These are phyloP conservation scores for Muscina levida DNA, from an alignment of 2,888 invertebrate species.

Conservation along the genomic window DNA sequence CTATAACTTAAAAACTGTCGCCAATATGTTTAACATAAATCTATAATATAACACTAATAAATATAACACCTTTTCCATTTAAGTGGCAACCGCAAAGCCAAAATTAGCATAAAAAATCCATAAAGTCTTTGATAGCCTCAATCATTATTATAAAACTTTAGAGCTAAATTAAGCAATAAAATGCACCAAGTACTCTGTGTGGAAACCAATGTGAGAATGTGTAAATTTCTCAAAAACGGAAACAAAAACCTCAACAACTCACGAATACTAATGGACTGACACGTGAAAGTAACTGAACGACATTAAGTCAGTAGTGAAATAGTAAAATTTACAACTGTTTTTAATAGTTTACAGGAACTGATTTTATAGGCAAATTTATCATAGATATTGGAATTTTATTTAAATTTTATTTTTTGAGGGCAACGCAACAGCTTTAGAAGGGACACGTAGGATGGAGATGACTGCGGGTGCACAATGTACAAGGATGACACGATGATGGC, in stretches of 20 bases:
- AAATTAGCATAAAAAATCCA: conserved; percentile 73
- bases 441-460: too few relatives aligned
- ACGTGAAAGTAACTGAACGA: background rate
- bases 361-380: conserved; percentile 18
- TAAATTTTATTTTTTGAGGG: conserved; percentile 48
- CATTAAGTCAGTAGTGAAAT: background rate
- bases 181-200: conserved; percentile 48
- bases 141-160: conserved; percentile 33
- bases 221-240: conserved; percentile 69
- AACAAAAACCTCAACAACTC: background rate
- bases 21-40: too few relatives aligned
- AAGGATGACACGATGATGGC: background rate
- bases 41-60: too few relatives aligned
- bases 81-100: too few relatives aligned
- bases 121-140: conserved; percentile 65
- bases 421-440: conserved; percentile 25
- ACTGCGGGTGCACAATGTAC: too few relatives aligned
- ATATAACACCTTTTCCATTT: too few relatives aligned
- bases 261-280: background rate
- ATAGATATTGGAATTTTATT: conserved; percentile 53
- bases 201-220: conserved; percentile 73
- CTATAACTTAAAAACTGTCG: too few relatives aligned
- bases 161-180: conserved; percentile 58
- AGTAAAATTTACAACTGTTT: background rate
- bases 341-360: background rate